These are phyloP conservation scores for Gastrophysa polygoni DNA, from an alignment of 2,888 invertebrate species.

Conservation along the genomic window DNA sequence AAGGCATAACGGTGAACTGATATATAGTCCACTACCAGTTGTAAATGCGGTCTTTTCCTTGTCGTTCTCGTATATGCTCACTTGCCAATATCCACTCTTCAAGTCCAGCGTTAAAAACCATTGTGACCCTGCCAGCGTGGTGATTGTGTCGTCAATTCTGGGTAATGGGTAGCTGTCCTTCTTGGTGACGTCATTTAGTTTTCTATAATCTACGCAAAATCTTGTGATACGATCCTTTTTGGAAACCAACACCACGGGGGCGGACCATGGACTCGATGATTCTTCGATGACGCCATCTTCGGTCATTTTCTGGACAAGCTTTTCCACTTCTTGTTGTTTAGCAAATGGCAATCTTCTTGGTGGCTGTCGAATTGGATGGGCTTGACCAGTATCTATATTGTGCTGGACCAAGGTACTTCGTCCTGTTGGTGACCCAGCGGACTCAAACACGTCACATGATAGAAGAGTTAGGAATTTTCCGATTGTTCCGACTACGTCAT, in stretches of 20 bases:
- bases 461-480: too few species aligned
- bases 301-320: background rate
- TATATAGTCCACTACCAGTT: slow-evolving; percentile 33
- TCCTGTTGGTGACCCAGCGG: too few species aligned
- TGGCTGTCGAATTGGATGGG: too few species aligned
- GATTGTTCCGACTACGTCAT: too few species aligned
- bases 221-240: background rate
- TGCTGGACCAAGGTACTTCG: too few species aligned
- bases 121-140: background rate
- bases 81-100: slow-evolving; percentile 33
- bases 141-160: background rate
- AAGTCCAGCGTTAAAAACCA: slow-evolving; percentile 18
- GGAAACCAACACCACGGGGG: background rate
- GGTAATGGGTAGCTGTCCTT: background rate
- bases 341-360: background rate
- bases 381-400: too few species aligned
- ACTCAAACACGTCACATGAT: too few species aligned
- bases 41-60: slow-evolving; percentile 39
- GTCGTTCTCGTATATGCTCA: slow-evolving; percentile 23
- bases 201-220: background rate
- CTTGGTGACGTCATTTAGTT: background rate
- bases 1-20: slow-evolving; percentile 43
- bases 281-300: background rate
- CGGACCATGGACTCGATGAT: background rate
- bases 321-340: background rate